Percentiles rank a stretch among this genome's conserved stretches.
Conservation (phyloP, 2,797 vertebrate genomes). For the Bradypodion ventrale region DNA sequence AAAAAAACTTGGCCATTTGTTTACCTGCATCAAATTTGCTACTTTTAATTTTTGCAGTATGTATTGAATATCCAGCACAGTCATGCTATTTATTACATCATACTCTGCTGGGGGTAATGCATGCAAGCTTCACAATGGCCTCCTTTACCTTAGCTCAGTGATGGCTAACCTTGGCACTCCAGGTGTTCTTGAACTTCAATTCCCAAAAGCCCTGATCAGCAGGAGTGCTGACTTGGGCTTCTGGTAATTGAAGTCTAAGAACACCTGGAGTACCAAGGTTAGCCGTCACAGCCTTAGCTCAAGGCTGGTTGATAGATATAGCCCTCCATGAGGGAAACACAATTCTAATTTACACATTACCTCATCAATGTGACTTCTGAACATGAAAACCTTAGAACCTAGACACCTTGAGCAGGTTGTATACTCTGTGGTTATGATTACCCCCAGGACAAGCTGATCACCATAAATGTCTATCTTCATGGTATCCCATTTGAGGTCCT, state of each 20-base stretch:
- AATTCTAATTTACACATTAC: neutral
- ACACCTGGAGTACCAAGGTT: too few species aligned
- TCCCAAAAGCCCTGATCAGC: too few species aligned
- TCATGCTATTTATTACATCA: too few species aligned
- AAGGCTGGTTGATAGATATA: neutral
- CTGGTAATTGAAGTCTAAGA: too few species aligned
- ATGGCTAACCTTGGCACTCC: too few species aligned
- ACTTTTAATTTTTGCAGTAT: neutral
- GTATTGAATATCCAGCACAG: neutral
- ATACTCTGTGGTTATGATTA: neutral
- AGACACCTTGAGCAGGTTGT: neutral
- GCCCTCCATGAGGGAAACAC: neutral
- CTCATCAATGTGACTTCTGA: neutral
- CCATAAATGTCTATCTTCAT: neutral
- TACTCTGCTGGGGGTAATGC: neutral
- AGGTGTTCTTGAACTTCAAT: too few species aligned
- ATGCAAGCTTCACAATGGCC: neutral
- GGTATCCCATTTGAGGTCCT: neutral
- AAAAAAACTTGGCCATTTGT: neutral
- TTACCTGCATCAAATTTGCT: neutral
- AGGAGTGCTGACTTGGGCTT: too few species aligned
- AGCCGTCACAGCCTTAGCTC: too few species aligned
- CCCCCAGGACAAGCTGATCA: neutral
- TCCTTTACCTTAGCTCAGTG: neutral
- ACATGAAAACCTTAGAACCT: neutral